Conservation (phyloP, 2,888 invertebrate species). For the Papilio protenor region DNA sequence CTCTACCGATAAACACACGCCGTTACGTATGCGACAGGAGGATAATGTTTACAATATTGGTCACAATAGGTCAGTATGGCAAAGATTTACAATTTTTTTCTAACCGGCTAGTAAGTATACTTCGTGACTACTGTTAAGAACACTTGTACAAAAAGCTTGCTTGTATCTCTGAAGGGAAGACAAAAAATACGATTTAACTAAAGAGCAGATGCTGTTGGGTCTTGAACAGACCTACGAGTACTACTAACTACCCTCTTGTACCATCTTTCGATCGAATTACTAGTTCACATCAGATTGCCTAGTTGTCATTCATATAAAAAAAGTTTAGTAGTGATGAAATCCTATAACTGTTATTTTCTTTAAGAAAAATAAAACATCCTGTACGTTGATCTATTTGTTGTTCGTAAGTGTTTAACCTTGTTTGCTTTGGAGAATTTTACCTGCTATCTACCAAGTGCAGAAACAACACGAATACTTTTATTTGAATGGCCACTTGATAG, state of each 20-base stretch:
- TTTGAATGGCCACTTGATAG: constrained; percentile 15
- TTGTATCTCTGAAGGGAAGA: too few species aligned
- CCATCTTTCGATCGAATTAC: too few species aligned
- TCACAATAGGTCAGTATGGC: neutral
- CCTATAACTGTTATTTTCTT: neutral
- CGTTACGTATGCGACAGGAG: constrained; percentile 35
- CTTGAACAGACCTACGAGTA: too few species aligned
- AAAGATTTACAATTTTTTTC: neutral
- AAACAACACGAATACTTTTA: constrained; percentile 26
- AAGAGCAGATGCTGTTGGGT: too few species aligned
- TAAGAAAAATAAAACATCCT: constrained; percentile 10
- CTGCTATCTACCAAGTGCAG: constrained; percentile 29
- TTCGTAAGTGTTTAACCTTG: constrained; percentile 28
- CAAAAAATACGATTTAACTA: too few species aligned
- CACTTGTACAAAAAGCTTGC: too few species aligned
- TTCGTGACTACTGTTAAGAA: neutral
- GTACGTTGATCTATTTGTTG: constrained; percentile 27
- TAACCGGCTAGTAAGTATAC: neutral
- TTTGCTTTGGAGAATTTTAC: constrained; percentile 31
- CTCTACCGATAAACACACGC: constrained; percentile 33
- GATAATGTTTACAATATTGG: constrained; percentile 25
- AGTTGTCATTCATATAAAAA: too few species aligned
- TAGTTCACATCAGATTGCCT: too few species aligned
- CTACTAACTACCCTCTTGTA: too few species aligned
- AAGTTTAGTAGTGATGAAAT: neutral